Percentiles rank a stretch among this genome's conserved stretches.
Evolutionary conservation across 2,888 invertebrate species (phyloP).

Genomic region (Diadegma fenestrale): DNA sequence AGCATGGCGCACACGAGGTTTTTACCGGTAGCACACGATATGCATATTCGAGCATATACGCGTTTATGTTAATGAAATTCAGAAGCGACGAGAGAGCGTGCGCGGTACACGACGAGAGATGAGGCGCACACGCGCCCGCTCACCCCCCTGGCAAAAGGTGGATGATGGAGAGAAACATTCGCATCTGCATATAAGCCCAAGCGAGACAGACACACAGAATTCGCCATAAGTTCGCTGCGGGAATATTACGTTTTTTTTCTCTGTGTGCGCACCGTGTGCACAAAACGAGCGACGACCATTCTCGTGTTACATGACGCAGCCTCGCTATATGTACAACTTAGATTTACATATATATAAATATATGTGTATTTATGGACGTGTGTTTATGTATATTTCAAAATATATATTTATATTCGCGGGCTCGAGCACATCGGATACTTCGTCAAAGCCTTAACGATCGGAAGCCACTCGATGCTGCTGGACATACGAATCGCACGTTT

Average conservation of each 20-base stretch:
- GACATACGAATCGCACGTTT: conserved; percentile 6
- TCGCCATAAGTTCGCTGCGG: conserved; percentile 57
- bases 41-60: conserved; percentile 69
- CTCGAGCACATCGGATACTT: conserved; percentile 50
- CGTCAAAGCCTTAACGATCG: conserved; percentile 63
- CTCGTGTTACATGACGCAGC: conserved; percentile 64
- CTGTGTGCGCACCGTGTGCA: conserved; percentile 36
- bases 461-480: conserved; percentile 50
- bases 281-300: conserved; percentile 42
- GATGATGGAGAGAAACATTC: conserved; percentile 48
- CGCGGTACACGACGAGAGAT: conserved; percentile 61
- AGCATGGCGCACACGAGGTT: conserved; percentile 61
- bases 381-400: conserved; percentile 8
- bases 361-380: conserved; percentile 22
- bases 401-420: conserved; percentile 7
- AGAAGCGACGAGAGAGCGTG: conserved; percentile 72
- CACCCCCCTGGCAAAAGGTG: conserved; percentile 36
- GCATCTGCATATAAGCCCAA: not conserved
- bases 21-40: conserved; percentile 67
- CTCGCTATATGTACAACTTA: conserved; percentile 16
- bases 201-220: not conserved
- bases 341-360: conserved; percentile 7
- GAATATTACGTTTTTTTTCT: conserved; percentile 63
- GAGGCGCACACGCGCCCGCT: conserved; percentile 52
- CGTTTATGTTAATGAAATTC: conserved; percentile 78